Evolutionary conservation across 2,888 invertebrate species (phyloP), one percentile per base, ranked within the genome.

Genomic region (Leucania comma): DNA sequence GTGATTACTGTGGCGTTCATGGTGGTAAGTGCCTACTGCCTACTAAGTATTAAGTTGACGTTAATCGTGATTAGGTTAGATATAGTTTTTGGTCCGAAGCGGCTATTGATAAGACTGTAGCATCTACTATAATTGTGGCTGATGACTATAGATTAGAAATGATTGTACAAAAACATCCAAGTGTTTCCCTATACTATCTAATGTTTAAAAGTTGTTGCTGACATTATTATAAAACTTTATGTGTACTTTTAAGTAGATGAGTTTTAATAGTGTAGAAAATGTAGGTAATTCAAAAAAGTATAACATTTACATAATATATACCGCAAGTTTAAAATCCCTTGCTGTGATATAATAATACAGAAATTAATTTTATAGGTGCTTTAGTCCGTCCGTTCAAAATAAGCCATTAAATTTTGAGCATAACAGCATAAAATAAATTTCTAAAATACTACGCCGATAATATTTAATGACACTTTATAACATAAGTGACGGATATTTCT

Each of bases 1-100:
- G 96, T 0, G 95, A 96, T 81, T 94, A 95, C 87, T 96, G 96
- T 72, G 96, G 94, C 24, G 96, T 95, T 1, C 95, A 96, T 79
- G 96, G 96, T 83, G 96, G 96, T 96, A 70, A 87, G 93, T 85
- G n/a, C 24, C 38, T 38, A n/a, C n/a, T n/a, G n/a, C 24, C 42
- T 20, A 42, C 0, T 42, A 42, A 20, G 42, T 6, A 42, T 42
- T 20, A 42, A 42, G 42, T 20, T 5, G 42, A 42, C 42, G 42
- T 20, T 42, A 42, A 42, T 42, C 42, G 14, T 42, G 42, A 20
- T 20, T 42, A 42, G 5, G 38, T 3, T 12, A 38, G 38, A 38
- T 38, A 14, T 10, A 35, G 10, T 35, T 35, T 10, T 10, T 35
- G 10, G 35, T 35, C 9, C 10, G 35, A 35, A 35, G 10, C 10